Conservation (phyloP, 2,113 vertebrate species). For the Lutjanus erythropterus region DNA sequence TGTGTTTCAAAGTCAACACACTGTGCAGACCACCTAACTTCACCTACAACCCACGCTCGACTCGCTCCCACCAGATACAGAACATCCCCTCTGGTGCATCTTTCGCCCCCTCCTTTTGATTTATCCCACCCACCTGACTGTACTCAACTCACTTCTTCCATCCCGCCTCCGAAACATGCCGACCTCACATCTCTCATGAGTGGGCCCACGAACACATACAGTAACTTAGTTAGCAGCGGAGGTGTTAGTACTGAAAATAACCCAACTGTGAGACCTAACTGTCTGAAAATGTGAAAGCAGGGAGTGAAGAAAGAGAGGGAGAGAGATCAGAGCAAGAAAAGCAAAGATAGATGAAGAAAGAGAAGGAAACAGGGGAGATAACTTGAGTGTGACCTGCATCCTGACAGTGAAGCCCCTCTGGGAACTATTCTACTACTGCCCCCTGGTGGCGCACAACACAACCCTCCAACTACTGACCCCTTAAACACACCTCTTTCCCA, state of each 20-base stretch:
- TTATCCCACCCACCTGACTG: constrained; percentile 39
- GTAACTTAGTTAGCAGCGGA: constrained; percentile 11
- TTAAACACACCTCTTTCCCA: constrained; percentile 45
- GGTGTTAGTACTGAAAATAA: constrained; percentile 40
- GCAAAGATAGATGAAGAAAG: constrained; percentile 19
- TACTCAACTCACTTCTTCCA: constrained; percentile 58
- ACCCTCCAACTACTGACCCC: background rate
- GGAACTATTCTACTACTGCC: constrained; percentile 83
- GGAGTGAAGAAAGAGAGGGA: background rate
- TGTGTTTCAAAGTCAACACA: constrained; percentile 70
- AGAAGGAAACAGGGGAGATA: constrained; percentile 45
- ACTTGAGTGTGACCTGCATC: constrained; percentile 64
- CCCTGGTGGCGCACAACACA: constrained; percentile 76
- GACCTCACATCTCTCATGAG: constrained; percentile 31
- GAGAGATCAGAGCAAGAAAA: constrained; percentile 18
- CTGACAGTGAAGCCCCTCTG: constrained; percentile 47
- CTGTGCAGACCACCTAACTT: constrained; percentile 41
- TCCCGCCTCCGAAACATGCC: constrained; percentile 10
- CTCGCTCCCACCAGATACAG: background rate
- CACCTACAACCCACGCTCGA: constrained; percentile 29
- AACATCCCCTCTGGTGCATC: constrained; percentile 40
- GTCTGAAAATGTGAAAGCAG: background rate
- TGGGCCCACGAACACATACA: constrained; percentile 18
- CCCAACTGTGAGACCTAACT: background rate
- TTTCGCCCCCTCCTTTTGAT: background rate